Evolutionary conservation across 2,888 invertebrate genomes (phyloP), one percentile per base, ranked within the genome.

Genomic region (Cantharis rufa): DNA sequence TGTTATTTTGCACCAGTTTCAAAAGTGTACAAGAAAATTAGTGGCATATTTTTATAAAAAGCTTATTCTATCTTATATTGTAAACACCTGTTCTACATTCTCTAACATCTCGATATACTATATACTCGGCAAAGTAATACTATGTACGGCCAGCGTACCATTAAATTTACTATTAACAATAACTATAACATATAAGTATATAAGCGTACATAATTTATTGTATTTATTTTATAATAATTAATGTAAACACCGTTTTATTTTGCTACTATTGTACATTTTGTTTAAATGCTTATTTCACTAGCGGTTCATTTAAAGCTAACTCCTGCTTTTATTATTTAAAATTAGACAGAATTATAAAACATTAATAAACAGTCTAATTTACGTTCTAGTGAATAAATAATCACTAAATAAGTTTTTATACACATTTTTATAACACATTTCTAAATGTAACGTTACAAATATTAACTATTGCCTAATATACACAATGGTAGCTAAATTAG

Each of bases 391-490:
- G 48, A 48, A 48, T 48, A 48, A 48, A n/a, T 48, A 48, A 48
- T 48, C 48, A 48, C n/a, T 48, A 48, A 48, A 48, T 48, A 48
- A 48, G 7, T 48, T 48, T n/a, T n/a, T n/a, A 48, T 48, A 48
- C 48, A 48, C n/a, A 1, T 48, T 48, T 48, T 48, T 48, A n/a
- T 32, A 32, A 32, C 13, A 32, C 32, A 32, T 11, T 32, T 32
- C n/a, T n/a, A 48, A 48, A 13, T 48, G 48, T 48, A 48, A 48
- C 48, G n/a, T 48, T 48, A n/a, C 48, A 48, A n/a, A 48, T n/a
- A 48, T 7, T 21, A 66, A 66, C 64, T 66, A 66, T 66, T 66
- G 64, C 64, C 64, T 66, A 66, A 66, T 66, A 66, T 66, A 66
- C 64, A 66, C 64, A 66, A 66, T 66, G 18, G 64, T 66, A 66